These are phyloP conservation scores for Microctenopoma steveboyesi DNA, from an alignment of 2,797 vertebrate species.

Conservation along the genomic window DNA sequence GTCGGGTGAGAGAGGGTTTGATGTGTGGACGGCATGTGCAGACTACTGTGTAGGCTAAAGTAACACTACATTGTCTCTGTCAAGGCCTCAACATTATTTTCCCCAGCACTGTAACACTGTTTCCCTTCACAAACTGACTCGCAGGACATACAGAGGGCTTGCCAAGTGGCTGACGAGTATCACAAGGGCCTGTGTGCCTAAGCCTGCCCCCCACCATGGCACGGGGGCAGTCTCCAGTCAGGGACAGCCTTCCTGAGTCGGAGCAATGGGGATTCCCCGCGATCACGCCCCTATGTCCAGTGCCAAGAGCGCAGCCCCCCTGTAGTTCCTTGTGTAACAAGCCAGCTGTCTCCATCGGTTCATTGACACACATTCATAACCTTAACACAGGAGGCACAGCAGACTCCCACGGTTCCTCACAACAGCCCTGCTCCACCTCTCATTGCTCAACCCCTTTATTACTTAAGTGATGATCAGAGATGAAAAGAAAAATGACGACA, in stretches of 20 bases:
- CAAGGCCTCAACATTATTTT: constrained; percentile 58
- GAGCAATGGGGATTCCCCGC: constrained; percentile 82
- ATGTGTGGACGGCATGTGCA: constrained; percentile 39
- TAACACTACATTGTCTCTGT: constrained; percentile 56
- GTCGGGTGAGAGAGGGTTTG: constrained; percentile 26
- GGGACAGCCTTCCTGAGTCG: constrained; percentile 74
- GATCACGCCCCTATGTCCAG: constrained; percentile 73
- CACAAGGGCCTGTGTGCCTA: constrained; percentile 76
- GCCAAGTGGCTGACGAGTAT: constrained; percentile 84
- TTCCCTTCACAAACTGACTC: constrained; percentile 76
- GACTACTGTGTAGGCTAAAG: constrained; percentile 54
- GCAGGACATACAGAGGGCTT: constrained; percentile 73
- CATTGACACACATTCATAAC: constrained; percentile 83
- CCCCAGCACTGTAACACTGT: constrained; percentile 65
- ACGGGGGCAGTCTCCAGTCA: constrained; percentile 73
- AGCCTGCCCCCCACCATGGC: constrained; percentile 78
- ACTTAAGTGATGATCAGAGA: constrained; percentile 71
- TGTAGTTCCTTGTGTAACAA: constrained; percentile 76
- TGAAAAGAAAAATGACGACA: constrained; percentile 77
- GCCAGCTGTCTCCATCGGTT: constrained; percentile 84
- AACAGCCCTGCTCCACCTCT: constrained; percentile 66
- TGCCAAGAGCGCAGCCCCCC: constrained; percentile 77
- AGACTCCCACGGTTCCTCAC: constrained; percentile 61
- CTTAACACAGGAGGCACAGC: constrained; percentile 71
- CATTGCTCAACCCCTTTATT: constrained; percentile 58